Conservation (phyloP, 1,140 invertebrate species). For the Stratiolaelaps scimitus region DNA sequence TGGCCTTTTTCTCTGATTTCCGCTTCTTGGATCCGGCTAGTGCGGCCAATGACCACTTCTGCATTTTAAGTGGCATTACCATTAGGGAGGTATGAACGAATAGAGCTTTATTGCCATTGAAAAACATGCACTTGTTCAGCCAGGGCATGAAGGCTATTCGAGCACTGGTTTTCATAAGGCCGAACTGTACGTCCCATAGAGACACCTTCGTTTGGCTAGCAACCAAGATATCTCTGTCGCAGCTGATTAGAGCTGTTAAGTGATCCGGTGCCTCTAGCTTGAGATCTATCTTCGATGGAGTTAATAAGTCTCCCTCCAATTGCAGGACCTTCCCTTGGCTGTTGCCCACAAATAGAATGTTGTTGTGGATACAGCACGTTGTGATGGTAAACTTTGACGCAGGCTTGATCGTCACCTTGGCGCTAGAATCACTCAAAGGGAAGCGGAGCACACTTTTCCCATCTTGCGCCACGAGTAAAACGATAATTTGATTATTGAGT, state of each 20-base stretch:
- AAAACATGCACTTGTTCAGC: constrained; percentile 11
- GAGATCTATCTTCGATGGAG: constrained; percentile 15
- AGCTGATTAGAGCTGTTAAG: background rate
- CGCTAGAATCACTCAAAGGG: background rate
- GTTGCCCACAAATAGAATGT: background rate
- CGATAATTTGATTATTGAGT: background rate
- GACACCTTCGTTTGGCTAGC: constrained; percentile 13
- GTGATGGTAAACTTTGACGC: constrained; percentile 10
- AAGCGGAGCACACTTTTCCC: constrained; percentile 8
- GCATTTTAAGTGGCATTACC: background rate
- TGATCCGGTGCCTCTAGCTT: constrained; percentile 7
- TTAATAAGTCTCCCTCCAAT: background rate
- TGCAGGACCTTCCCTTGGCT: constrained; percentile 8
- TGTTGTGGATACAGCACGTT: constrained; percentile 6
- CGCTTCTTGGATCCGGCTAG: constrained; percentile 8
- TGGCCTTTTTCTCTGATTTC: constrained; percentile 16
- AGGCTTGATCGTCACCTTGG: background rate
- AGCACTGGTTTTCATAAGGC: background rate
- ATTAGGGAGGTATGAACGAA: background rate
- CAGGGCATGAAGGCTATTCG: constrained; percentile 3
- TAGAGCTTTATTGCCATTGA: constrained; percentile 12
- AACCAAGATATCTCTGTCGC: background rate
- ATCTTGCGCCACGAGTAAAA: background rate
- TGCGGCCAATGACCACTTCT: constrained; percentile 3
- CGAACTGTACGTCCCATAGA: constrained; percentile 6